Evolutionary conservation across 1,140 invertebrate genomes (phyloP).

Genomic region (Cotesia chilonis): DNA sequence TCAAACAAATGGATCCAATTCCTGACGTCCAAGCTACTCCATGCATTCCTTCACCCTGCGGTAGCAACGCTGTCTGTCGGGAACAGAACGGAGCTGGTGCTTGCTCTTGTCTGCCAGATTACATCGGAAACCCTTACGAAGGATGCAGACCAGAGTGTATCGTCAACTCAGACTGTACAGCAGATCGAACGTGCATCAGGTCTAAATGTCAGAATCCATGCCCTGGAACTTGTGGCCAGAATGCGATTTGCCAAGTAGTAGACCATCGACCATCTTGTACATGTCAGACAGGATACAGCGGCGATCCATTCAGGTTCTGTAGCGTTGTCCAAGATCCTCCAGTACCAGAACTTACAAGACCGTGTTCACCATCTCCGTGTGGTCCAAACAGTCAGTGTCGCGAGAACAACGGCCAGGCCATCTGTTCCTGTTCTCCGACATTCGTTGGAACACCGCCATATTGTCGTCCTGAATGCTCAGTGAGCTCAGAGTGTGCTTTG

Average conservation of each 20-base stretch:
- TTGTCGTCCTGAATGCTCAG: constrained; percentile 80
- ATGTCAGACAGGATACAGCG: constrained; percentile 73
- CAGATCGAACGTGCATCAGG: constrained; percentile 69
- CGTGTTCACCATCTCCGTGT: constrained; percentile 69
- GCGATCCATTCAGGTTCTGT: constrained; percentile 72
- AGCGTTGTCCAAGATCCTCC: constrained; percentile 32
- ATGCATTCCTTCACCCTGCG: constrained; percentile 80
- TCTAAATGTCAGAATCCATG: constrained; percentile 79
- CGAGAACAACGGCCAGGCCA: constrained; percentile 68
- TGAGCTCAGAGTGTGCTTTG: constrained; percentile 78
- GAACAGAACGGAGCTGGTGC: constrained; percentile 68
- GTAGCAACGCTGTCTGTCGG: constrained; percentile 77
- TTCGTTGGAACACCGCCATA: constrained; percentile 78
- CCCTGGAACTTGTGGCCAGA: constrained; percentile 76
- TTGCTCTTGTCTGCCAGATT: constrained; percentile 71
- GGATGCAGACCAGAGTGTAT: constrained; percentile 76
- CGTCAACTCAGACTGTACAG: constrained; percentile 72
- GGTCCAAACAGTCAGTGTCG: constrained; percentile 69
- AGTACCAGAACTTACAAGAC: constrained; percentile 47
- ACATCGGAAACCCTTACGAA: constrained; percentile 72
- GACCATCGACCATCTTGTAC: constrained; percentile 79
- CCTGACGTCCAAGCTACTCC: constrained; percentile 64
- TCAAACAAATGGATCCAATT: constrained; percentile 35
- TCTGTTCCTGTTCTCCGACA: constrained; percentile 78
- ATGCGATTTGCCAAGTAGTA: constrained; percentile 76